Base-by-base conservation (phyloP, 2,113 vertebrate species). In the Benitochromis conjunctus region DNA sequence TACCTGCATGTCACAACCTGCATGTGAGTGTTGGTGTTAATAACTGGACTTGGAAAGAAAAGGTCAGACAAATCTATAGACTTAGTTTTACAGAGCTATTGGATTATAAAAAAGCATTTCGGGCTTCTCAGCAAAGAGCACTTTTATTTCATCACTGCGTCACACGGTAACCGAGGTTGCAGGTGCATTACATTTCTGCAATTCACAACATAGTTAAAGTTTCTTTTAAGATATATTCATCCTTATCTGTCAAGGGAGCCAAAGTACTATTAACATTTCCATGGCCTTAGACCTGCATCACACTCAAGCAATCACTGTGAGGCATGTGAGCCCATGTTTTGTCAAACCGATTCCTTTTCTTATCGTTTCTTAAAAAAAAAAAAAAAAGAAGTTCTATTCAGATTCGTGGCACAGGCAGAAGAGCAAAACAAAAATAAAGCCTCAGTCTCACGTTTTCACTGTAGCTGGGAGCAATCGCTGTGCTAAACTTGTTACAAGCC, bases 401-500 rank as follows among this genome's bases (percentile, higher is more conserved):
- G 51, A 91, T 92, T 89, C 57, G 81, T 93, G 79, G 51, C 85
- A 41, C 57, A 19, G 51, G 34, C 53, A 79, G 54, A 21, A 31
- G 51, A 66, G 38, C 34, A 57, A 80, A 91, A 81, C 53, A 89
- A 60, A 88, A 87, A 89, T 78, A 92, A 92, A 89, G 24, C 46
- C n/a, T 19, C 34, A 60, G 87, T 78, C 80, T 86, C 57, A 84
- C 9, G 5, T 88, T 93, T 85, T 76, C 87, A 89, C 64, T 19
- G 74, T 57, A 24, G 90, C 87, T 84, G 24, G 69, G 85, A 85
- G 84, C 86, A 55, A 84, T 88, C 43, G 82, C 60, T 1, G 6
- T 77, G 55, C 51, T 87, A 77, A 88, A 92, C 81, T 88, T 74
- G 83, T 94, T 92, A 94, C 91, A 91, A 80, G 89, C 87, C 89